phyloP scores from a whole-genome alignment of 2,888 invertebrate species.

The Drosophila fungiperda region DNA sequence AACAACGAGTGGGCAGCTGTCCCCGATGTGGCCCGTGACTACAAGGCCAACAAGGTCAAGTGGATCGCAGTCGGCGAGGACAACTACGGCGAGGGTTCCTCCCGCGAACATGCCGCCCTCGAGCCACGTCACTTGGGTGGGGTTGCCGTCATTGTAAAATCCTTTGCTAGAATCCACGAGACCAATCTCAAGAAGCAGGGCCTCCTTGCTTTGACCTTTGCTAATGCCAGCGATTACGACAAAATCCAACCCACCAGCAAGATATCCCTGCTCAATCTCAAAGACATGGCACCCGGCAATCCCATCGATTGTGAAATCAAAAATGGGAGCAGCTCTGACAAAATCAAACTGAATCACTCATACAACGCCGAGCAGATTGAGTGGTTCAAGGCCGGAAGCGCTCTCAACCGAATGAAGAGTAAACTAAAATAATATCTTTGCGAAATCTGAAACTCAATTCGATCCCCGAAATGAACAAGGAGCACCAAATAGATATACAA shows the following conservation, averaged over 20 bases:
- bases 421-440: conserved; percentile 74
- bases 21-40: conserved; percentile 96
- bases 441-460: background rate
- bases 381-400: conserved; percentile 99
- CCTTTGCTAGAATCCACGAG: conserved; percentile 99
- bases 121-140: conserved; percentile 98
- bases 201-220: conserved; percentile 97
- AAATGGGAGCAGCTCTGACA: conserved; percentile 93
- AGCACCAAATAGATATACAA: background rate
- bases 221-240: conserved; percentile 97
- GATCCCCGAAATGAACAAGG: background rate
- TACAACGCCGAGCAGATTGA: conserved; percentile 97
- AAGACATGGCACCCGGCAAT: conserved; percentile 94
- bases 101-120: conserved; percentile 98
- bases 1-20: conserved; percentile 95
- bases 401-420: conserved; percentile 98
- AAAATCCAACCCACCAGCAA: conserved; percentile 95
- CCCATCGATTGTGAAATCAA: conserved; percentile 95
- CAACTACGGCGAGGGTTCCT: conserved; percentile 95
- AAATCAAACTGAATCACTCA: conserved; percentile 95
- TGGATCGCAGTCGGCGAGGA: conserved; percentile 97
- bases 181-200: conserved; percentile 99
- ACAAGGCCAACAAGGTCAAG: conserved; percentile 93
- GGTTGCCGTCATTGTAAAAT: conserved; percentile 98
- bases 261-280: conserved; percentile 92